Percentiles rank a stretch among this genome's conserved stretches.
Conservation (phyloP, 2,888 invertebrate species). For the Callinectes sapidus region DNA sequence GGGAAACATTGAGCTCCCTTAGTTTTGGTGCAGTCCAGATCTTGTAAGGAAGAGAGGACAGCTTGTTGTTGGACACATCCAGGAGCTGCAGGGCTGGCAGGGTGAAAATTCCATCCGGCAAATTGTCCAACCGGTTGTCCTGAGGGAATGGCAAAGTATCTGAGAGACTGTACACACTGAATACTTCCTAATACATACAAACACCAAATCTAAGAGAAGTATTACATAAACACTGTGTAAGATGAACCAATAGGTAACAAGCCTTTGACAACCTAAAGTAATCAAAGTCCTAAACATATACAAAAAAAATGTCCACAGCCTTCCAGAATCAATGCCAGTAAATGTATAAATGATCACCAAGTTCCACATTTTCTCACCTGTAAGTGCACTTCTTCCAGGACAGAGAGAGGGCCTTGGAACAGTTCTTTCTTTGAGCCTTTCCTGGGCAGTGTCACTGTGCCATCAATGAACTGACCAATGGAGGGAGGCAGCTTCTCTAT, state of each 20-base stretch:
- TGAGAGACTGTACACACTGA: neutral
- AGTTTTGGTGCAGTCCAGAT: conserved; percentile 92
- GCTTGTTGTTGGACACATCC: conserved; percentile 95
- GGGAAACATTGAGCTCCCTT: conserved; percentile 90
- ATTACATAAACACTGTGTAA: neutral
- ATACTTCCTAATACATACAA: neutral
- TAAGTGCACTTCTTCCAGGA: conserved; percentile 92
- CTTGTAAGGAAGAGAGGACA: conserved; percentile 87
- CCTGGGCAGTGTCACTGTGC: conserved; percentile 70
- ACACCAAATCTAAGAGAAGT: neutral
- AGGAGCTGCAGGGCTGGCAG: conserved; percentile 87
- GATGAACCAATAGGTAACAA: neutral
- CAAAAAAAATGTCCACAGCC: neutral
- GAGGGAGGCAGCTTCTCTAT: conserved; percentile 84
- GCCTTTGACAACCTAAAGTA: neutral
- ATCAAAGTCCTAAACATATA: neutral
- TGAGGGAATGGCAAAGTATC: conserved; percentile 75
- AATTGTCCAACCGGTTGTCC: conserved; percentile 89
- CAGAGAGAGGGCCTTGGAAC: conserved; percentile 78
- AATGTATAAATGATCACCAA: neutral
- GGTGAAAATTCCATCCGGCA: conserved; percentile 88
- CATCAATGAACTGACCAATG: conserved; percentile 67
- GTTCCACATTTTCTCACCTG: conserved; percentile 78
- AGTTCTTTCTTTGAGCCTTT: conserved; percentile 66
- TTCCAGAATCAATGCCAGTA: neutral